Percentiles rank a stretch among this genome's conserved stretches.
Evolutionary conservation across 1,140 invertebrate genomes (phyloP).

Genomic region (Chrysomallon squamiferum): DNA sequence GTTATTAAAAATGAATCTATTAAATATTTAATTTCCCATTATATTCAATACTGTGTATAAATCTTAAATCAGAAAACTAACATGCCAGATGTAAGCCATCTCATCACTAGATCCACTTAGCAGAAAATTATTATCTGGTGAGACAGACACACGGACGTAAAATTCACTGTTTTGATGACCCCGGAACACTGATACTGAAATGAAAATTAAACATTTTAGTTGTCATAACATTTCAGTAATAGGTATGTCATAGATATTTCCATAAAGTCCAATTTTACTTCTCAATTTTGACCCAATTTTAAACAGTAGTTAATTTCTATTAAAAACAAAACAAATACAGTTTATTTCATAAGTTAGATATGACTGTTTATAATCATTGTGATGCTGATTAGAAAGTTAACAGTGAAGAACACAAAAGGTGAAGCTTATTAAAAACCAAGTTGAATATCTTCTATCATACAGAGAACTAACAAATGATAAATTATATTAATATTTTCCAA

Average conservation of each 20-base stretch:
- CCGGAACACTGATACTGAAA: slow-evolving; percentile 58
- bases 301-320: neutral
- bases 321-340: neutral
- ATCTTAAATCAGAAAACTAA: no score
- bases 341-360: neutral
- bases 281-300: neutral
- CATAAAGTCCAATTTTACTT: neutral
- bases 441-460: no score
- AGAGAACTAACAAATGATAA: no score
- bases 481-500: no score
- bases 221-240: neutral
- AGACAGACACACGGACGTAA: slow-evolving; percentile 82
- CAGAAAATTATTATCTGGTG: slow-evolving; percentile 79
- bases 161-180: slow-evolving; percentile 81
- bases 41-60: no score
- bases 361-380: neutral
- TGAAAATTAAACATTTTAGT: slow-evolving; percentile 10
- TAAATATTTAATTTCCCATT: no score
- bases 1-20: no score
- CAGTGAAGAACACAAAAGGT: no score
- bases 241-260: neutral
- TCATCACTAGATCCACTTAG: slow-evolving; percentile 85
- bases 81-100: slow-evolving; percentile 83
- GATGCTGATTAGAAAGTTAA: no score
- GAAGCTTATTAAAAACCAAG: no score